A percentile compares a stretch with the other conserved stretches of the same genome.
These are phyloP conservation scores for Clistopyga incitator DNA, from an alignment of 2,888 invertebrate genomes.

Conservation along the genomic window DNA sequence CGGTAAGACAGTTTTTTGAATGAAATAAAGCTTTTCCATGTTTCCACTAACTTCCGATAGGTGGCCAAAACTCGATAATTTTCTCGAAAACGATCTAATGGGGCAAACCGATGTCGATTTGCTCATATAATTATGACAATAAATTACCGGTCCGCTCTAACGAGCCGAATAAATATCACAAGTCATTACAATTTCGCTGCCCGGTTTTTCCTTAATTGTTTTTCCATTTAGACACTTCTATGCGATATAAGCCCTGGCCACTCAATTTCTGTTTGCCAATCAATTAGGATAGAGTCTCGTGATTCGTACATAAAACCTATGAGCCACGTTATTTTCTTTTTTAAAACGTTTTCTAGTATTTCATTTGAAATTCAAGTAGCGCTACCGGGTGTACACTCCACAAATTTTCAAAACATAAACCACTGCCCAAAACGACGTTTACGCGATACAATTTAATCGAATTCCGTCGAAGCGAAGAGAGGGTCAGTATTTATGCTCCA, in stretches of 20 bases:
- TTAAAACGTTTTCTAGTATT: constrained; percentile 10
- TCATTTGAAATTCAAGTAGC: background rate
- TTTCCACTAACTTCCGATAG: background rate
- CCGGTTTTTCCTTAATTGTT: constrained; percentile 19
- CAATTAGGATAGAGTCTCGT: constrained; percentile 48
- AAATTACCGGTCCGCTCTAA: constrained; percentile 23
- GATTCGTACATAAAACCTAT: constrained; percentile 29
- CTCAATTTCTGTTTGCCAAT: constrained; percentile 46
- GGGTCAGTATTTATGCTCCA: constrained; percentile 52
- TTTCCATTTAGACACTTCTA: constrained; percentile 22
- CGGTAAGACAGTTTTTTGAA: background rate
- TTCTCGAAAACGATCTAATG: background rate
- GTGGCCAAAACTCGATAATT: constrained; percentile 14
- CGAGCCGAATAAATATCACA: constrained; percentile 45
- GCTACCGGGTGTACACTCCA: background rate
- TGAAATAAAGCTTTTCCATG: background rate
- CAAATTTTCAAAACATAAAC: constrained; percentile 31
- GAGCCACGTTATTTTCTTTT: background rate
- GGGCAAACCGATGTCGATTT: background rate
- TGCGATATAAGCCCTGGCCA: constrained; percentile 13
- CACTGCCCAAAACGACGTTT: constrained; percentile 12
- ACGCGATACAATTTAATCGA: constrained; percentile 46
- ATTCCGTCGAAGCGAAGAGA: constrained; percentile 19
- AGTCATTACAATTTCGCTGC: constrained; percentile 25
- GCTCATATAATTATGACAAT: constrained; percentile 11